These are phyloP conservation scores for Garra rufa DNA, from an alignment of 2,113 vertebrate species.

Conservation along the genomic window DNA sequence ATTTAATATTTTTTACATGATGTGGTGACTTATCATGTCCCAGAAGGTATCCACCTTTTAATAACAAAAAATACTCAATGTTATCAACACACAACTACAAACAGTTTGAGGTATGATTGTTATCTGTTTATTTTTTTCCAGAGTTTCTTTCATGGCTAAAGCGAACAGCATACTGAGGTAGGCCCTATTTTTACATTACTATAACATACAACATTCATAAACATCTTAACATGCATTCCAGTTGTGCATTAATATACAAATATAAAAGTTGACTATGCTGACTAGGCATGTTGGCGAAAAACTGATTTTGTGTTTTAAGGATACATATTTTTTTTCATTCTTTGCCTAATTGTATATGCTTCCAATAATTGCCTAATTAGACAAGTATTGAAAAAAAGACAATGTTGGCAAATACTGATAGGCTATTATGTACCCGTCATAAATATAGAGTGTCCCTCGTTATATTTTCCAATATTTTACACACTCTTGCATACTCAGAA, in stretches of 20 bases:
- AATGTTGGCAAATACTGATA: not conserved
- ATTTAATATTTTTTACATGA: too few relatives aligned
- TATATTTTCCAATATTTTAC: not conserved
- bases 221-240: not conserved
- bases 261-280: not conserved
- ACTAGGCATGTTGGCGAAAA: not conserved
- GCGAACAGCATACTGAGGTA: slow-evolving; percentile 88
- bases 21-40: not conserved
- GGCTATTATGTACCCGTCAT: not conserved
- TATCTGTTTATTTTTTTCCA: slow-evolving; percentile 84
- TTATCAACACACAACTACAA: slow-evolving; percentile 85
- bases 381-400: not conserved
- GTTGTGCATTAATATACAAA: not conserved
- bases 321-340: not conserved
- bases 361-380: not conserved
- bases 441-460: not conserved
- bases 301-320: not conserved
- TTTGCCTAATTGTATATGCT: not conserved
- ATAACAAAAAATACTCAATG: slow-evolving; percentile 57
- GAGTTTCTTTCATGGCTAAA: slow-evolving; percentile 89
- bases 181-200: slow-evolving; percentile 85
- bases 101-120: slow-evolving; percentile 86
- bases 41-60: not conserved
- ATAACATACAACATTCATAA: slow-evolving; percentile 28
- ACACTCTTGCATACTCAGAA: not conserved